Evolutionary conservation across 2,113 vertebrate genomes (phyloP), one percentile per base, ranked within the genome.

Genomic region (Oncorhynchus kisutch): DNA sequence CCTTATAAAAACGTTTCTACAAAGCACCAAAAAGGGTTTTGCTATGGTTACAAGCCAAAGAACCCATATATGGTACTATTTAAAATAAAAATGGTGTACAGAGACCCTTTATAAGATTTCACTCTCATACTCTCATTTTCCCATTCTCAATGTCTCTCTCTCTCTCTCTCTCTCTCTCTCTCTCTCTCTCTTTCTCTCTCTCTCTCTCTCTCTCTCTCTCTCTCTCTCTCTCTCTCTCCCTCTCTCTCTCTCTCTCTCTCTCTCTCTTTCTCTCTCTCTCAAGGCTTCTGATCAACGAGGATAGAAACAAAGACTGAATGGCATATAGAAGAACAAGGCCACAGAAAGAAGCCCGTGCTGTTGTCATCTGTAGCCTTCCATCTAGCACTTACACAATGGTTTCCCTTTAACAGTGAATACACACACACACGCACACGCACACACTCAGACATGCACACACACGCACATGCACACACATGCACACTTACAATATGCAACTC

Each of bases 231-330:
- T 31, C 65, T 67, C 25, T 24, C 25, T 66, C 13, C 4, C 65
- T 67, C 25, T 24, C 25, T 66, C 13, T 13, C 7, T 29, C 13
- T 24, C 12, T 16, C 22, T 31, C 14, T 67, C 27, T 67, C 65
- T 29, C 13, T 25, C 13, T 18, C 22, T 31, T 29, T 67, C 27
- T 67, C 65, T 13, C 29, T 39, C 66, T 9, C 27, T 34, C 29
- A 5, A 31, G 27, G 14, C 14, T 29, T 18, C 18, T 18, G 13
- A 16, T 1, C 67, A 34, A 16, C 1, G 2, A 25, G 22, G 3
- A 75, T 79, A 60, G 34, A 51, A 48, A 74, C 60, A 65, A 31
- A 64, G 78, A 82, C 73, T 76, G 20, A 59, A 20, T 70, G 72
- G 34, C 34, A 67, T 6, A 12, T 6, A 75, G 66, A 83, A 18